Evolutionary conservation across 2,888 invertebrate species (phyloP).

Genomic region (Eurytoma californica): DNA sequence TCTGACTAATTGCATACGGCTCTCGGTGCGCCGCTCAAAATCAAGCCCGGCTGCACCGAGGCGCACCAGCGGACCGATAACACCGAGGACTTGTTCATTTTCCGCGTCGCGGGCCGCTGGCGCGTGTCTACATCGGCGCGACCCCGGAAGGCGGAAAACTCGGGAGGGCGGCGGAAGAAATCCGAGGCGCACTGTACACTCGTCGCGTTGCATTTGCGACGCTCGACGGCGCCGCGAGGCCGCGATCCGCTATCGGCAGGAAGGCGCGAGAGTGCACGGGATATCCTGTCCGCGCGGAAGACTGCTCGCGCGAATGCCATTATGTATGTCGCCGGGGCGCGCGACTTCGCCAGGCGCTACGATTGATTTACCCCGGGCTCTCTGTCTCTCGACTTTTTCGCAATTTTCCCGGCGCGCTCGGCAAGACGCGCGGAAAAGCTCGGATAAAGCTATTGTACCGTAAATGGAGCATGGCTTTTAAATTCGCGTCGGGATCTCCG

Average conservation of each 20-base stretch:
- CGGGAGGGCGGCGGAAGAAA: neutral
- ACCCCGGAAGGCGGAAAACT: neutral
- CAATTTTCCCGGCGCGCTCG: neutral
- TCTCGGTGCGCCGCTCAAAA: too few relatives aligned
- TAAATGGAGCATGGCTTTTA: too few relatives aligned
- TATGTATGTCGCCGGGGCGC: neutral
- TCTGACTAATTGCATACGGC: too few relatives aligned
- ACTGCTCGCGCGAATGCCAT: neutral
- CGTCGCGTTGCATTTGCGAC: slow-evolving; percentile 16
- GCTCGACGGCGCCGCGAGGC: slow-evolving; percentile 26
- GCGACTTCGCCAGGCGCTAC: neutral
- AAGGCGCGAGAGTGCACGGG: neutral
- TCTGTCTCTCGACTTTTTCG: neutral
- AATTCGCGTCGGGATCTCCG: too few relatives aligned
- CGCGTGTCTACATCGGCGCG: neutral
- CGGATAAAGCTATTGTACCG: too few relatives aligned
- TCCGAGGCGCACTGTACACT: neutral
- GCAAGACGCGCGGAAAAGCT: too few relatives aligned
- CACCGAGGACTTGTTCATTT: slow-evolving; percentile 6
- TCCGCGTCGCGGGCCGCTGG: slow-evolving; percentile 14
- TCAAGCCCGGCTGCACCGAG: neutral
- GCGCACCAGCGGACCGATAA: neutral
- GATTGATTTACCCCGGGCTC: neutral
- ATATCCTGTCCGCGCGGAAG: neutral
- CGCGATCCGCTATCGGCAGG: slow-evolving; percentile 8